A percentile compares a stretch with the other conserved stretches of the same genome.
These are phyloP conservation scores for Actinia tenebrosa DNA, from an alignment of 64 coral and sea anemone genomes.

Conservation along the genomic window DNA sequence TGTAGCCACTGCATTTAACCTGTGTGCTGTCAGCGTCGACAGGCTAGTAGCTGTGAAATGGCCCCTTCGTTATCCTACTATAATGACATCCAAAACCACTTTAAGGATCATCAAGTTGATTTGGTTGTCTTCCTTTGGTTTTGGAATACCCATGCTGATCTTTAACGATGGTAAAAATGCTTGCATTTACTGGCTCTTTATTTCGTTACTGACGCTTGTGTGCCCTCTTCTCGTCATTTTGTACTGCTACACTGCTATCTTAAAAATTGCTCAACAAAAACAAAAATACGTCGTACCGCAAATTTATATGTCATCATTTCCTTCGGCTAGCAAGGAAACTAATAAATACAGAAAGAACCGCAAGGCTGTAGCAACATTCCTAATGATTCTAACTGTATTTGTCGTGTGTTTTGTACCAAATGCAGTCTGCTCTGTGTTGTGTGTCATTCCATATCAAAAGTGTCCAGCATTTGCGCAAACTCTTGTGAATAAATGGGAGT, in stretches of 20 bases:
- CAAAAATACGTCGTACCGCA: neutral
- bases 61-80: neutral
- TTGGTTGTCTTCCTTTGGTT: neutral
- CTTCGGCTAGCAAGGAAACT: neutral
- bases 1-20: slow-evolving; percentile 54
- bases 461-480: neutral
- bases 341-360: slow-evolving; percentile 21
- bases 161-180: neutral
- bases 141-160: neutral
- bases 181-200: slow-evolving; percentile 3
- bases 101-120: neutral
- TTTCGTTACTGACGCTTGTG: neutral
- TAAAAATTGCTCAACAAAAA: neutral
- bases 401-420: slow-evolving; percentile 29
- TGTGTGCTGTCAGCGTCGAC: slow-evolving; percentile 50
- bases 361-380: slow-evolving; percentile 55
- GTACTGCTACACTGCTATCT: neutral
- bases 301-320: neutral
- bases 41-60: slow-evolving; percentile 48
- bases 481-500: neutral
- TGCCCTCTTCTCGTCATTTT: neutral
- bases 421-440: neutral
- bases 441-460: neutral
- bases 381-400: slow-evolving; percentile 54
- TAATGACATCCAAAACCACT: neutral